These are phyloP conservation scores for Anisognathus igniventris DNA, from an alignment of 2,797 vertebrate genomes.

Conservation along the genomic window DNA sequence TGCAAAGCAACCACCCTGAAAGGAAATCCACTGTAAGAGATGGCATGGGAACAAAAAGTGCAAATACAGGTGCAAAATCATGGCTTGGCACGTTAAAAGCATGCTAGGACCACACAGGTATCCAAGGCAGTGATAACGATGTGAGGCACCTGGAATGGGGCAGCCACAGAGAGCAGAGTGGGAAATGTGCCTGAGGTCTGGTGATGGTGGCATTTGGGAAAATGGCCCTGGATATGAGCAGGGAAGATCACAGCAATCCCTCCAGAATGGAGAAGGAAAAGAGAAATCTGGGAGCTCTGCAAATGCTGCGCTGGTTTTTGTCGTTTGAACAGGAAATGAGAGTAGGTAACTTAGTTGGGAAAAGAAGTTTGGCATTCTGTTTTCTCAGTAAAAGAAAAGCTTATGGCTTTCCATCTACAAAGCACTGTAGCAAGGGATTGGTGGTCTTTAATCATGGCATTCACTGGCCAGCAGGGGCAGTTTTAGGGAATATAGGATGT, in stretches of 20 bases:
- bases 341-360: not conserved
- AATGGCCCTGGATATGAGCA: fast-evolving
- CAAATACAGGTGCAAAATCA: not conserved
- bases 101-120: not conserved
- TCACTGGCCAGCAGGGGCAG: not conserved
- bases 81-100: not conserved
- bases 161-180: not conserved
- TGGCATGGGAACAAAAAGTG: not conserved
- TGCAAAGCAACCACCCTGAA: not conserved
- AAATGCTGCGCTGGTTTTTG: not conserved
- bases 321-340: not conserved
- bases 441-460: not conserved
- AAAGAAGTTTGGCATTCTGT: not conserved
- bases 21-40: not conserved
- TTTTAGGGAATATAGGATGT: not conserved
- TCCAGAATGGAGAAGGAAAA: not conserved
- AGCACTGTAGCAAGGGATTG: not conserved
- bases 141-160: not conserved
- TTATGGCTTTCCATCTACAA: not conserved
- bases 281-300: not conserved
- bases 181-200: not conserved
- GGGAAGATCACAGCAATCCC: not conserved
- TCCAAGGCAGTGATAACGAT: not conserved
- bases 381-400: not conserved
- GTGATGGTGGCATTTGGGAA: not conserved